Evolutionary conservation across 2,888 invertebrate species (phyloP), one percentile per base, ranked within the genome.

Genomic region (Sabatieria punctata): DNA sequence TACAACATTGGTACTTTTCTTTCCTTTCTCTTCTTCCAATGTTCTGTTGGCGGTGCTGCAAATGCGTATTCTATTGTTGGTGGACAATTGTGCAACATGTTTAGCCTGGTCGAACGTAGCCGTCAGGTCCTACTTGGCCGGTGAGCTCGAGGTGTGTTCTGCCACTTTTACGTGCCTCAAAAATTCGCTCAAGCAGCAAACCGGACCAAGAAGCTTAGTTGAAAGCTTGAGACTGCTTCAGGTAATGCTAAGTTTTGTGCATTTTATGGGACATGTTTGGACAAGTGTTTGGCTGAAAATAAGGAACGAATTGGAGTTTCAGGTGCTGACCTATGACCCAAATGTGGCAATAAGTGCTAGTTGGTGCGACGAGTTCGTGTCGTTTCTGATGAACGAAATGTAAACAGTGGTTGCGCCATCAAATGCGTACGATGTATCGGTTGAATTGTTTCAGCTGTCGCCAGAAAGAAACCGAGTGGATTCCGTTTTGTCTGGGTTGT

Each of bases 401-500:
- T 41, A 3, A 11, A 26, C 24, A 4, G 2, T 26, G 18, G 6
- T 26, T 2, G 6, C 11, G 8, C n/a, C 13, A 26, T n/a, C n/a
- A 19, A 15, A 6, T 22, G 19, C 3, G 39, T 6, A 4, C 4
- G 22, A 2, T 3, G 22, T 6, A 40, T 22, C 8, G 19, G 4
- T 19, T 40, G 40, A 13, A 8, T 40, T 40, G 40, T 23, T 25
- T 18, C 53, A 42, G 42, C 4, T 42, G 42, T 30, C 42, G 42
- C 4, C 15, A 23, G 11, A 22, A 49, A 1, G 57, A 59, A 23
- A 43, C 48, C 11, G 60, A 61, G 49, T 59, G 57, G 59, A 49
- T 59, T 47, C 55, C 59, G 11, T 57, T 54, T 37, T 59, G 57
- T 43, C 54, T 59, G 21, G 57, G 58, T 1, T 57, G 61, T 26